A percentile compares a stretch with the other conserved stretches of the same genome.
Evolutionary conservation across 37 sponge, comb jelly and placozoan species (phyloP).

Genomic region (Hexactinellida sp.): DNA sequence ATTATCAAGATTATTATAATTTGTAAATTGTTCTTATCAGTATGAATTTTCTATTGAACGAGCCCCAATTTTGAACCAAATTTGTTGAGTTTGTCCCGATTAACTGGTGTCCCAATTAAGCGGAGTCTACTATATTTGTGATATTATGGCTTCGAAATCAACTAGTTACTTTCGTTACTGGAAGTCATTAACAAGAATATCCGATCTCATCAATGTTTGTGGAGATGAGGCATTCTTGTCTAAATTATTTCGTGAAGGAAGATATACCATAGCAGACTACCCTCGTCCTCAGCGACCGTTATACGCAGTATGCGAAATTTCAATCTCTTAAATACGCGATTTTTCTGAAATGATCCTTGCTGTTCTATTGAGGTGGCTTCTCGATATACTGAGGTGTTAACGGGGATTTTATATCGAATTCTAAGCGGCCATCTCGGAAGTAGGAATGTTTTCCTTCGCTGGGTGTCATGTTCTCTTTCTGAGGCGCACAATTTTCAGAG

Average conservation of each 20-base stretch:
- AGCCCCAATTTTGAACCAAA: too few species aligned
- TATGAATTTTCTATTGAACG: too few species aligned
- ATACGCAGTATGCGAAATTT: neutral
- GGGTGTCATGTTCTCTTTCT: neutral
- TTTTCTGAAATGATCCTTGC: neutral
- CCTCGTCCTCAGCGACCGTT: neutral
- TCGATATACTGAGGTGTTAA: neutral
- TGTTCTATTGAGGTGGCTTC: neutral
- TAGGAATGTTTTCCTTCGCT: neutral
- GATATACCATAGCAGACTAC: neutral
- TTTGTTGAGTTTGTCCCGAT: too few species aligned
- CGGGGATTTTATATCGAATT: neutral
- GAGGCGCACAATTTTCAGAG: too few species aligned
- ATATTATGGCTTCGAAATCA: neutral
- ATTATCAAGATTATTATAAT: too few species aligned
- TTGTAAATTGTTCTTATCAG: too few species aligned
- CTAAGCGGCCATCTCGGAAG: neutral
- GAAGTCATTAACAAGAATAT: neutral
- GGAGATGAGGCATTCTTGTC: neutral
- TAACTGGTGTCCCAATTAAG: too few species aligned
- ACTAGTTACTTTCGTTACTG: neutral
- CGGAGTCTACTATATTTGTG: too few species aligned
- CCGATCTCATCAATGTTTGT: neutral
- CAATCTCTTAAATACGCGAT: neutral
- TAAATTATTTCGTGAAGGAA: neutral